Base-by-base conservation (phyloP, 2,113 vertebrate genomes). In the Conger conger region DNA sequence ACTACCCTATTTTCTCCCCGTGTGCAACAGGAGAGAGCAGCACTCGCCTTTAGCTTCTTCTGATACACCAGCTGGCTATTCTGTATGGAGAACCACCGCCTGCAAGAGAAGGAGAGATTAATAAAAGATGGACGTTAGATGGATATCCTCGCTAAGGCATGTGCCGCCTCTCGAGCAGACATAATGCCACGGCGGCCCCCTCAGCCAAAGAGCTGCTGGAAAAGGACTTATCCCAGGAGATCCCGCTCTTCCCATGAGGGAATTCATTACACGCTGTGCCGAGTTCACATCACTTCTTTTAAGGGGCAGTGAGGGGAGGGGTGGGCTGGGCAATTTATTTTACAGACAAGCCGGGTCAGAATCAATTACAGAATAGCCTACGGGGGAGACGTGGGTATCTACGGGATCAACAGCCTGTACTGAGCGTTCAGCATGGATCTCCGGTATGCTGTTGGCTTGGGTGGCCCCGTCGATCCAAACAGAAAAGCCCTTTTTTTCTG, bases 1-100 rank as follows among this genome's bases (percentile, higher is more conserved):
- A 81, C 27, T 6, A 37, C 45, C 83, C 57, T 15, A n/a, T n/a
- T 45, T 84, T 37, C 16, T 85, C 81, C 82, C 9, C 6, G 0
- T 5, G 18, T 36, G 73, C 38, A 76, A 81, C 37, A 0, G 0
- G 16, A 33, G 76, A 80, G 84, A 85, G 16, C 63, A 82, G 63
- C 23, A 92, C 95, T 90, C 90, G 95, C 98, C 95, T 99, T 99
- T 79, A 99, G 94, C 89, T 97, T 99, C 84, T 99, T 99, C 96
- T 99, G 98, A 92, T 99, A 99, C 33, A 99, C 98, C 92, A 99
- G 95, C 93, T 99, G 98, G 90, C 97, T 99, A 93, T 98, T 99
- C 92, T 99, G 98, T 86, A 99, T 99, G 93, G 98, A 99, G 89
- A 99, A 99, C 98, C 98, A 99, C 83, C 98, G 96, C 92, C 98